Percentiles rank a stretch among this genome's conserved stretches.
These are phyloP conservation scores for Phocoena phocoena DNA, from an alignment of 2,113 vertebrate genomes.

Conservation along the genomic window DNA sequence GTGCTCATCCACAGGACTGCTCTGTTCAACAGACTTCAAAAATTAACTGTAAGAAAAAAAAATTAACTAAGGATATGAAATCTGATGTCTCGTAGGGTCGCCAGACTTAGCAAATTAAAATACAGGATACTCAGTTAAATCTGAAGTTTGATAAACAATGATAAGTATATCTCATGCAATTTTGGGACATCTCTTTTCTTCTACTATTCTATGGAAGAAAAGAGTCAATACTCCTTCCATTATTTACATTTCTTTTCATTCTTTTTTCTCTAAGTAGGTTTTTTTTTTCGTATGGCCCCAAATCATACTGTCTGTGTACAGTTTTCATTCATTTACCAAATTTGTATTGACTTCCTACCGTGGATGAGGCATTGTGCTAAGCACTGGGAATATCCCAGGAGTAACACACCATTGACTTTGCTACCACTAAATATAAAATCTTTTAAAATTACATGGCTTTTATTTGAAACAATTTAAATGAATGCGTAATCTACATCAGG, in stretches of 20 bases:
- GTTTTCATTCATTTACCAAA: background rate
- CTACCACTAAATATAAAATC: background rate
- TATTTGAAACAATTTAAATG: background rate
- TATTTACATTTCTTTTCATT: background rate
- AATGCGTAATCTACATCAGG: background rate
- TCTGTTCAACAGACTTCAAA: background rate
- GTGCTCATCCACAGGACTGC: background rate
- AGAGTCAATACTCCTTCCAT: background rate
- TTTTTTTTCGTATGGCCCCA: background rate
- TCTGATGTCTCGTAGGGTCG: background rate
- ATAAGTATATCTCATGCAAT: background rate
- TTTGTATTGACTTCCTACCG: background rate
- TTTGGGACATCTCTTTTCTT: background rate
- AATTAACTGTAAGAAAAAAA: background rate
- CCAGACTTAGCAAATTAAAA: background rate
- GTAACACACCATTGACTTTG: background rate
- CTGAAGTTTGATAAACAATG: background rate
- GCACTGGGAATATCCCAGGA: no score
- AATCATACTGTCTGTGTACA: background rate
- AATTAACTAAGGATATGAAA: background rate
- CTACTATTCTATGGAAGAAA: background rate
- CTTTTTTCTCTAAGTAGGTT: background rate
- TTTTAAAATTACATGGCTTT: background rate
- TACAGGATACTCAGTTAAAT: background rate
- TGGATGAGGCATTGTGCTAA: background rate